A percentile compares a stretch with the other conserved stretches of the same genome.
Conservation (phyloP, 2,888 invertebrate species). For the Pseudococcus viburni region DNA sequence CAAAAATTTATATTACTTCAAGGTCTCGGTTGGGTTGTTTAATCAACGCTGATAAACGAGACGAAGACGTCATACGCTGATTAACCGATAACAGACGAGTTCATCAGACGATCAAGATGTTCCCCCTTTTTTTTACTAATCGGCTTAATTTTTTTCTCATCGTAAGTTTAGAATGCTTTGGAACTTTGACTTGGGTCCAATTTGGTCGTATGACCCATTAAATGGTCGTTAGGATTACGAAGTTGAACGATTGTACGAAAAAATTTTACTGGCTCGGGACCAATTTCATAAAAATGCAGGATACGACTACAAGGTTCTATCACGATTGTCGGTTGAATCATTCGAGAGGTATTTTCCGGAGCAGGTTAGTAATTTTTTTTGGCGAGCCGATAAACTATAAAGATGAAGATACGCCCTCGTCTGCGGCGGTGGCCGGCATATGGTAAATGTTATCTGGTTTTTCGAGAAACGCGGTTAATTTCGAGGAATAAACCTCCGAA, state of each 20-base stretch:
- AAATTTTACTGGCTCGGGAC: not conserved
- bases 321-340: not conserved
- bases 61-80: slow-evolving; percentile 4
- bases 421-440: not conserved
- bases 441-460: slow-evolving; percentile 33
- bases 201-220: slow-evolving; percentile 9
- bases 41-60: slow-evolving; percentile 24
- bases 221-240: not conserved
- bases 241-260: not conserved
- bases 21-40: slow-evolving; percentile 3
- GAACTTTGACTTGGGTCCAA: not conserved
- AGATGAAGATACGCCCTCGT: slow-evolving; percentile 20
- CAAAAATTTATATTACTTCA: slow-evolving; percentile 34
- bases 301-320: not conserved
- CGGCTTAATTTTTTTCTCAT: not conserved
- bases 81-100: not conserved
- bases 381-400: not conserved
- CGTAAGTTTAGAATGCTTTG: not conserved
- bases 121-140: not conserved
- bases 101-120: not conserved
- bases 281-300: slow-evolving; percentile 17
- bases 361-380: not conserved
- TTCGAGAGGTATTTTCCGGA: not conserved
- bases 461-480: slow-evolving; percentile 40
- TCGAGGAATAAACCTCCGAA: slow-evolving; percentile 38